Conservation (phyloP, 2,888 invertebrate species). For the Cephus runcator region DNA sequence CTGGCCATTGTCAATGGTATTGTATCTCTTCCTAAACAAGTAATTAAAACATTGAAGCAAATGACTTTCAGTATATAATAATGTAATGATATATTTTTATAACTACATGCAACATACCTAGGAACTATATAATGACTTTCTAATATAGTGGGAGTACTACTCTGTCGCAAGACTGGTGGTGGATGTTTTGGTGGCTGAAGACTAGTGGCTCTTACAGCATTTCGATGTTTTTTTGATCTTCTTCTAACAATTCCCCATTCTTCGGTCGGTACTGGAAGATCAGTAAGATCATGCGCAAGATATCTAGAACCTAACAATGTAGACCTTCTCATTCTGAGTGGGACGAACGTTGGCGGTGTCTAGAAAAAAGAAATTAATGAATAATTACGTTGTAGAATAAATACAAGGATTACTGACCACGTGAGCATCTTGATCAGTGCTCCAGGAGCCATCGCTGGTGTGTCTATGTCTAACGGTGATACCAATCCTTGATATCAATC, state of each 20-base stretch:
- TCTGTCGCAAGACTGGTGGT: conserved; percentile 66
- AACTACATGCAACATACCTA: conserved; percentile 23
- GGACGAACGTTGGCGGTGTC: conserved; percentile 60
- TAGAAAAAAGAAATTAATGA: conserved; percentile 24
- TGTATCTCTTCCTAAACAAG: conserved; percentile 46
- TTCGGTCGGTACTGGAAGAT: conserved; percentile 71
- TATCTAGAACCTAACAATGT: conserved; percentile 69
- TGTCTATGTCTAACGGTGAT: conserved; percentile 53
- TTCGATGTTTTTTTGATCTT: conserved; percentile 42
- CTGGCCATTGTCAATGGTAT: conserved; percentile 48
- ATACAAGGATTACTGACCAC: conserved; percentile 34
- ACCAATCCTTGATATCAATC: conserved; percentile 64
- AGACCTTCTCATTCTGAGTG: conserved; percentile 66
- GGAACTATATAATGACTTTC: conserved; percentile 36
- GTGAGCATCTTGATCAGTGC: conserved; percentile 55
- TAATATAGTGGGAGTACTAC: conserved; percentile 66
- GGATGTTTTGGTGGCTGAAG: conserved; percentile 59
- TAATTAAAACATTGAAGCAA: conserved; percentile 20
- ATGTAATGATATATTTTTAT: not conserved
- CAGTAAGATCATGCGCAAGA: conserved; percentile 73
- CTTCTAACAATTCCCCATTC: conserved; percentile 68
- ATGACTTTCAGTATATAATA: not conserved
- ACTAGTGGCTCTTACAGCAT: conserved; percentile 55
- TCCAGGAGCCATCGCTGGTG: conserved; percentile 55
- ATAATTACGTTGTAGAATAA: not conserved